A percentile compares a stretch with the other conserved stretches of the same genome.
These are phyloP conservation scores for Zaprionus lineosus DNA, from an alignment of 2,888 invertebrate genomes.

Conservation along the genomic window DNA sequence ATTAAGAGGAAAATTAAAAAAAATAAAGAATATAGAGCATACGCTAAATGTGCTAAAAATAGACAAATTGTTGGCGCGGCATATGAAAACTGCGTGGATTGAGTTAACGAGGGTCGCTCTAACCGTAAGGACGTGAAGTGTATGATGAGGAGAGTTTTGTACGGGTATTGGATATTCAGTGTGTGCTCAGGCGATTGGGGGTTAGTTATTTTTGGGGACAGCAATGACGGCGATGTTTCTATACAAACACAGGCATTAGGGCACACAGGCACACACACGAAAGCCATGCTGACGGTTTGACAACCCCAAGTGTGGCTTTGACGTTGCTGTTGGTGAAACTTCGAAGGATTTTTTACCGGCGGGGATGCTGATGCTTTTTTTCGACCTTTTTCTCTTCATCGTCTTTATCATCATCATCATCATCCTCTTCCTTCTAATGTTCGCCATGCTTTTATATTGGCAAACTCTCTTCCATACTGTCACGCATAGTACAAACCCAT, in stretches of 20 bases:
- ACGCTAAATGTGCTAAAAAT: conserved; percentile 60
- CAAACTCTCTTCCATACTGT: conserved; percentile 34
- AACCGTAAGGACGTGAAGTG: conserved; percentile 20
- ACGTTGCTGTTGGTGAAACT: conserved; percentile 52
- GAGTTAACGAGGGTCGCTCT: conserved; percentile 45
- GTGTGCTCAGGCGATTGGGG: conserved; percentile 43
- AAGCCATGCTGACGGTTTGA: conserved; percentile 25
- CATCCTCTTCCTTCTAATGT: too few species aligned
- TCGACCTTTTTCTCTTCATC: conserved; percentile 6
- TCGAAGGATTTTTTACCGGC: conserved; percentile 49
- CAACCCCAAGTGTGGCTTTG: conserved; percentile 45
- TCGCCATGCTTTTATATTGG: conserved; percentile 39
- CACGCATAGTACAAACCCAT: conserved; percentile 29
- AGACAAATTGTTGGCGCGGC: conserved; percentile 38
- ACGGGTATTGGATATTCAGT: conserved; percentile 16
- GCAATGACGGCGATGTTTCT: conserved; percentile 38
- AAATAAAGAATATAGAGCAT: conserved; percentile 11
- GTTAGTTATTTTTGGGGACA: conserved; percentile 72
- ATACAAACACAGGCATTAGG: conserved; percentile 7
- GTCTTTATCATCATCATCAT: not conserved
- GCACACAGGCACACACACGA: not conserved
- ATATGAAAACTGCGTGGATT: conserved; percentile 33
- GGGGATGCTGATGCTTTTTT: conserved; percentile 52
- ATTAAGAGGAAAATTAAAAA: conserved; percentile 17
- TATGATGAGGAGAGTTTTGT: conserved; percentile 26